Conservation (phyloP, 2,888 invertebrate species). For the Calameuta filiformis region DNA sequence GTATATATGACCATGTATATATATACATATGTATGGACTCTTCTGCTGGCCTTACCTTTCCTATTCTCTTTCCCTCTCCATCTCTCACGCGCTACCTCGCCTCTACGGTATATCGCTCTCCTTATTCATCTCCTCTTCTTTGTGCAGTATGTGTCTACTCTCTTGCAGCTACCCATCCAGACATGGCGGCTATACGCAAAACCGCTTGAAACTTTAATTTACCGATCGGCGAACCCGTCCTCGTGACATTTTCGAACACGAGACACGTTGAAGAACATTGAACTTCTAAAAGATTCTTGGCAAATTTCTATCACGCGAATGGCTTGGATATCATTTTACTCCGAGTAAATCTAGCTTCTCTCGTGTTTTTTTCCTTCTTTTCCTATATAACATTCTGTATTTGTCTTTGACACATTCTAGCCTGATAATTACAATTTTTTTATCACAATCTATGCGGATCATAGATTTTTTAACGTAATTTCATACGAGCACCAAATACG, state of each 20-base stretch:
- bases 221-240: neutral
- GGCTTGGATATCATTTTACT: neutral
- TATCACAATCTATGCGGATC: neutral
- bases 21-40: neutral
- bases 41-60: neutral
- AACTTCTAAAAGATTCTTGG: neutral
- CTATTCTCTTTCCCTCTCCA: neutral
- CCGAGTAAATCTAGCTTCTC: too few species aligned
- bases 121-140: neutral
- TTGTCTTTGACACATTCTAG: conserved; percentile 21
- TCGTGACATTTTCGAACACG: neutral
- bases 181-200: neutral
- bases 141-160: neutral
- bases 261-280: neutral
- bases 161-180: neutral
- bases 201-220: neutral
- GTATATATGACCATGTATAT: too few species aligned
- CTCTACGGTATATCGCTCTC: neutral
- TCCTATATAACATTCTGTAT: neutral
- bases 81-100: neutral
- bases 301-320: neutral
- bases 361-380: too few species aligned
- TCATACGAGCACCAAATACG: neutral
- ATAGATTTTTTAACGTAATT: too few species aligned
- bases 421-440: conserved; percentile 15